phyloP scores from a whole-genome alignment of 2,888 invertebrate species.

The Harpagoxenus sublaevis region DNA sequence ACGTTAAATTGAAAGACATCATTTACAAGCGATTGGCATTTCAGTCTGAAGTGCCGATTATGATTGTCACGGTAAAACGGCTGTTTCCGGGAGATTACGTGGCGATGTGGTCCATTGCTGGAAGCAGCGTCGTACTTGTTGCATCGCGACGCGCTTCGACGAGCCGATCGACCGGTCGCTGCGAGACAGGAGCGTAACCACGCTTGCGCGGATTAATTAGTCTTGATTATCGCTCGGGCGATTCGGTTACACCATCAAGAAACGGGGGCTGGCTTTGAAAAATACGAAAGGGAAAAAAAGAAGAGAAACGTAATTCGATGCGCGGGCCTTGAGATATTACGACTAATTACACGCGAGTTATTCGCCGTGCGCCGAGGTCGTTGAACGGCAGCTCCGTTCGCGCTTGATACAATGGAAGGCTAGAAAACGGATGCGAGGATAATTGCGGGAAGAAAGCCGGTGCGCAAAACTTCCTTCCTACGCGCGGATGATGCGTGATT shows the following conservation, averaged over 20 bases:
- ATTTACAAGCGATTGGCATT: slow-evolving; percentile 32
- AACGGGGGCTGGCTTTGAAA: slow-evolving; percentile 1
- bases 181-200: slow-evolving; percentile 10
- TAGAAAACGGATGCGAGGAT: slow-evolving; percentile 71
- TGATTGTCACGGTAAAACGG: slow-evolving; percentile 14
- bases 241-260: slow-evolving; percentile 56
- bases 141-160: slow-evolving; percentile 38
- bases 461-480: slow-evolving; percentile 58
- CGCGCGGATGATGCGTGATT: slow-evolving; percentile 34
- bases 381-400: slow-evolving; percentile 62
- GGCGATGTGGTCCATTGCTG: slow-evolving; percentile 22
- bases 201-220: slow-evolving; percentile 72
- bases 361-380: slow-evolving; percentile 66
- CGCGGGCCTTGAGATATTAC: slow-evolving; percentile 62
- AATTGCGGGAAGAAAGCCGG: slow-evolving; percentile 68
- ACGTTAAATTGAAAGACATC: slow-evolving; percentile 16
- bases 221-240: slow-evolving; percentile 78
- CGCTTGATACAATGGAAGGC: slow-evolving; percentile 71
- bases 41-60: slow-evolving; percentile 10
- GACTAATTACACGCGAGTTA: slow-evolving; percentile 73
- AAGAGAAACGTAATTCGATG: slow-evolving; percentile 34
- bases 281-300: slow-evolving; percentile 28
- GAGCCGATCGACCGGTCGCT: slow-evolving; percentile 2
- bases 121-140: slow-evolving; percentile 8
- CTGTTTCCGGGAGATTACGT: slow-evolving; percentile 48